A percentile compares a stretch with the other conserved stretches of the same genome.
These are phyloP conservation scores for Balaeniceps rex DNA, from an alignment of 2,113 vertebrate genomes.

Conservation along the genomic window DNA sequence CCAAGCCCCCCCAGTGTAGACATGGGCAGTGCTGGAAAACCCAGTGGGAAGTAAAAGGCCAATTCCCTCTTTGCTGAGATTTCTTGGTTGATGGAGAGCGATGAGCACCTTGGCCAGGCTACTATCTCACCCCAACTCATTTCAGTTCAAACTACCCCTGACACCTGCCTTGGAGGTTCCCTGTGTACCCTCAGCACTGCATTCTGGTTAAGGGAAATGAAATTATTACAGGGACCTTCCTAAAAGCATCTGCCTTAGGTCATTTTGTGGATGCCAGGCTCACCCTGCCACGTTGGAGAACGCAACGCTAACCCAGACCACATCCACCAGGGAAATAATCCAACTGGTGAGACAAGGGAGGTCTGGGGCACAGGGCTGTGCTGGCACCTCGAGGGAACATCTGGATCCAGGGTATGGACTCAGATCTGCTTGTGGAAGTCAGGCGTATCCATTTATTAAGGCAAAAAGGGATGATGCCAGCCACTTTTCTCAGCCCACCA, in stretches of 20 bases:
- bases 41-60: neutral
- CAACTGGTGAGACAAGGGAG: neutral
- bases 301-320: fast-evolving
- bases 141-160: neutral
- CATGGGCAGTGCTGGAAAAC: neutral
- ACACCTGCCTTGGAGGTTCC: neutral
- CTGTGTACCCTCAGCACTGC: neutral
- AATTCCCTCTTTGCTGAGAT: neutral
- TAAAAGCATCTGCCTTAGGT: neutral
- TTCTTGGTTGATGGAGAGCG: neutral
- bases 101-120: neutral
- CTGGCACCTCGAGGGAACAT: fast-evolving
- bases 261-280: neutral
- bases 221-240: neutral
- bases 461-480: neutral
- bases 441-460: neutral
- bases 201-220: neutral
- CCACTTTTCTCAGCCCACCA: no score
- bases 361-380: no score
- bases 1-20: fast-evolving
- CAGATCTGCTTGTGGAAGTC: neutral
- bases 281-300: neutral
- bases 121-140: neutral
- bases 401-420: neutral
- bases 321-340: neutral